Percentiles rank a stretch among this genome's conserved stretches.
These are phyloP conservation scores for Chrysomallon squamiferum DNA, from an alignment of 1,140 invertebrate genomes.

Conservation along the genomic window DNA sequence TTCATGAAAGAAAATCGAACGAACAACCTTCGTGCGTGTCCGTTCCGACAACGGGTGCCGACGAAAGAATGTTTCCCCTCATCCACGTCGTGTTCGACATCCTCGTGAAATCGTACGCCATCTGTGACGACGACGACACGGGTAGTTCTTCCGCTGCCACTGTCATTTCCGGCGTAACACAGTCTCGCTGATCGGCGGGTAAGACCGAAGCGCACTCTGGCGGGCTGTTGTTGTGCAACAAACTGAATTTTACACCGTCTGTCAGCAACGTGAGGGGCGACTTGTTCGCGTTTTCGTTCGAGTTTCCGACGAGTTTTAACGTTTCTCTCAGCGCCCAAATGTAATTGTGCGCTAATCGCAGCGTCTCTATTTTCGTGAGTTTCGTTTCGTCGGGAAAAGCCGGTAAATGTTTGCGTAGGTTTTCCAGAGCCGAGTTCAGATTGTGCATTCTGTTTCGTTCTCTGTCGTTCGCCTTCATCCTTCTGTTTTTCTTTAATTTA, in stretches of 20 bases:
- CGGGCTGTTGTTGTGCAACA: background rate
- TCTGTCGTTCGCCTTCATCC: constrained; percentile 82
- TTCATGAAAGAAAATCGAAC: no score
- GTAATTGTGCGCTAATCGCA: constrained; percentile 94
- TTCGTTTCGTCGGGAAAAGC: constrained; percentile 93
- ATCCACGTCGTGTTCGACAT: no score
- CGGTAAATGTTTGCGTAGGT: constrained; percentile 70
- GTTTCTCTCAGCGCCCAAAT: constrained; percentile 90
- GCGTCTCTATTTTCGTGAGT: constrained; percentile 97
- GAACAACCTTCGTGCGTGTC: no score
- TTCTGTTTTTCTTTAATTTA: constrained; percentile 3
- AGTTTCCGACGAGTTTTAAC: constrained; percentile 61
- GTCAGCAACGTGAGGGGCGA: background rate
- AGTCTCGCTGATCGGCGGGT: no score
- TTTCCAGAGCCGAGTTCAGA: constrained; percentile 91
- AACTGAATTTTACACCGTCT: background rate
- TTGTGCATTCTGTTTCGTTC: constrained; percentile 97
- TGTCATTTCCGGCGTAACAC: no score
- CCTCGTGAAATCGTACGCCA: no score
- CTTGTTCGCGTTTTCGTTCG: constrained; percentile 7
- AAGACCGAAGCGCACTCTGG: no score
- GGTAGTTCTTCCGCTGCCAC: no score
- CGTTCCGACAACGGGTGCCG: no score
- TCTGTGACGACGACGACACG: no score
- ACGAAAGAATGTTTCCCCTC: no score